Evolutionary conservation across 2,888 invertebrate species (phyloP), one percentile per base, ranked within the genome.

Genomic region (Caenorhabditis sp.): DNA sequence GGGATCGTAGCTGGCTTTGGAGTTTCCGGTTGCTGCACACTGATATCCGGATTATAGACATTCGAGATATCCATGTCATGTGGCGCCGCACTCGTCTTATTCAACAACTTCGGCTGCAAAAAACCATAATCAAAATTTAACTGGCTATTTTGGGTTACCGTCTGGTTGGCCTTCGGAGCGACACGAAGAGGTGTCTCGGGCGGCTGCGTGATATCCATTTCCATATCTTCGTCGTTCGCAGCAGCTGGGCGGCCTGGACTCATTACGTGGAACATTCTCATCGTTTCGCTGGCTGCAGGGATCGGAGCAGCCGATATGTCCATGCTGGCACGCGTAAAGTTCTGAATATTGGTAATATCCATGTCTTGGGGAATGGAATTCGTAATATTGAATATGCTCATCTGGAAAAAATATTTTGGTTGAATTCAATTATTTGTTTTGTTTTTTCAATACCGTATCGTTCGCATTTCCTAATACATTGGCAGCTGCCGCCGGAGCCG

Each of bases 261-360:
- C 13, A n/a, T n/a, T n/a, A n/a, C n/a, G n/a, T 46, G 13, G 37
- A 59, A 59, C 35, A 59, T 24, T 2, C 24, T 32, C 59, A 59
- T 35, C 3, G 59, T 59, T 35, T 59, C 48, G n/a, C 48, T 32
- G 24, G 8, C 22, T 24, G 35, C 15, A 26, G 41, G 6, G 3
- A 20, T 9, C n/a, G 48, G 52, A 2, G 35, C 35, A 22, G 35
- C 11, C 3, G 52, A 53, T 1, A 43, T 43, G 9, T 43, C 43
- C 43, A 43, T 43, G n/a, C n/a, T n/a, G n/a, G 6, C 43, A 32
- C 9, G 7, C 6, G 6, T 32, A 6, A 9, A 6, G 7, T 43
- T 22, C 43, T 13, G 26, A 27, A 3, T 27, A 15, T 27, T 27
- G 4, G 53, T 37, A 9, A 53, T 53, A 24, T 53, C 37, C 53